Evolutionary conservation across 2,113 vertebrate genomes (phyloP).

Genomic region (Promerops cafer): DNA sequence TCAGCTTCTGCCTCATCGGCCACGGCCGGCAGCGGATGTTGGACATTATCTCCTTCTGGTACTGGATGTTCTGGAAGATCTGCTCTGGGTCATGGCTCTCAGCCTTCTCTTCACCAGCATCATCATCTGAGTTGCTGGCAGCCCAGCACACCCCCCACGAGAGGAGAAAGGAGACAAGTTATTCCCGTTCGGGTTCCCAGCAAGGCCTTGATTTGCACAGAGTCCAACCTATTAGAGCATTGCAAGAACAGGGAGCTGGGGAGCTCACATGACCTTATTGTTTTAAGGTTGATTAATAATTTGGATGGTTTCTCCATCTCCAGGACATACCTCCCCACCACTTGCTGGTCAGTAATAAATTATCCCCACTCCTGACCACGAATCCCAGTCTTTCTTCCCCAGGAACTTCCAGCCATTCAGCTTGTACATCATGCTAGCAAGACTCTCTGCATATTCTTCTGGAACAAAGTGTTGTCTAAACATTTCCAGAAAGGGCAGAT

Average conservation of each 20-base stretch:
- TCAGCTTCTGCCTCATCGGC: conserved; percentile 94
- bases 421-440: background rate
- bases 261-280: background rate
- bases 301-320: background rate
- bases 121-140: conserved; percentile 84
- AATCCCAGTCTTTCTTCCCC: background rate
- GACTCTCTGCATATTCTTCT: background rate
- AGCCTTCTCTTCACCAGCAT: conserved; percentile 74
- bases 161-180: background rate
- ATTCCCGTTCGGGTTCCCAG: background rate
- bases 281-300: background rate
- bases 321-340: background rate
- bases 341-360: background rate
- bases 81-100: conserved; percentile 91
- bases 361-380: fast-evolving
- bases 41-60: conserved; percentile 94
- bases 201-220: background rate
- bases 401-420: background rate
- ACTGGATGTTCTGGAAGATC: conserved; percentile 97
- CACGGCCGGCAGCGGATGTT: conserved; percentile 90
- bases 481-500: background rate
- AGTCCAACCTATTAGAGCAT: background rate
- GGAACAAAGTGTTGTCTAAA: background rate
- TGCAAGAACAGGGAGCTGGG: background rate
- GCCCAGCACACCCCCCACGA: background rate